These are phyloP conservation scores for Globodera rostochiensis DNA, from an alignment of 1,140 invertebrate species.

Conservation along the genomic window DNA sequence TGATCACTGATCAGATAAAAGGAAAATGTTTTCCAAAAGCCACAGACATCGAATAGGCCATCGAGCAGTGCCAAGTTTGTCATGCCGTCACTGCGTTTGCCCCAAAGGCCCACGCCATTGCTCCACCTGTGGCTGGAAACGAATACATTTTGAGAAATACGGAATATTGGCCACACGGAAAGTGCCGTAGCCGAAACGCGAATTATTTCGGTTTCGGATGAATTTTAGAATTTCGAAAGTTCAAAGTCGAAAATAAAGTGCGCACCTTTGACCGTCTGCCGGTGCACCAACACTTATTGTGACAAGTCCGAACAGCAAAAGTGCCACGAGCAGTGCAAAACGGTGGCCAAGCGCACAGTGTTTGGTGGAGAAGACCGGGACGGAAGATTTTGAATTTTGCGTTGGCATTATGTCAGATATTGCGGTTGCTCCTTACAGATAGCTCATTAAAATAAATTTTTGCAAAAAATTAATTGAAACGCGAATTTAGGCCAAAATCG, in stretches of 20 bases:
- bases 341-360: neutral
- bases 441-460: no score
- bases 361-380: neutral
- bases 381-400: neutral
- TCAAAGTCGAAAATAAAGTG: neutral
- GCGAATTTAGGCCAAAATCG: no score
- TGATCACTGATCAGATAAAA: neutral
- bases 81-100: constrained; percentile 30
- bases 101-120: constrained; percentile 48
- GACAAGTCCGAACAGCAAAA: neutral
- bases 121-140: constrained; percentile 28
- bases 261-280: neutral
- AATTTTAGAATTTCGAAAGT: no score
- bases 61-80: constrained; percentile 6
- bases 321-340: constrained; percentile 1
- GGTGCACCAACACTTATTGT: neutral
- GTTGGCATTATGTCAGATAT: neutral
- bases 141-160: constrained; percentile 18
- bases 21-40: neutral
- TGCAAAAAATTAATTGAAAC: no score
- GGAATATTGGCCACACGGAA: no score
- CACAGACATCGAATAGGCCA: neutral
- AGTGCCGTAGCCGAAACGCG: no score
- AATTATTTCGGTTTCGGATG: no score
- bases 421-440: no score